Evolutionary conservation across 37 sponge, comb jelly and placozoan genomes (phyloP).

Genomic region (Ephydatia muelleri): DNA sequence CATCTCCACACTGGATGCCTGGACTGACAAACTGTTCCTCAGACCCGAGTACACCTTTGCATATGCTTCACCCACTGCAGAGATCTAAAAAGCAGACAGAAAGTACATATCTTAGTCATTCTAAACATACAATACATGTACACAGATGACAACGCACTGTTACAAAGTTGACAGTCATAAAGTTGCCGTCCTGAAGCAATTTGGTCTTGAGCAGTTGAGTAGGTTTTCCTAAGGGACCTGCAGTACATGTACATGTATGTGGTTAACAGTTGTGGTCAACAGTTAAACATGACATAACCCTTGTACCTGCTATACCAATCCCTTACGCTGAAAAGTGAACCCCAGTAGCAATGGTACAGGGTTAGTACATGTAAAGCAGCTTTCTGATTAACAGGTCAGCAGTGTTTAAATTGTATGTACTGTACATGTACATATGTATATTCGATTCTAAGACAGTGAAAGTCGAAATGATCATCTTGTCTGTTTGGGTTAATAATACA

Average conservation of each 20-base stretch:
- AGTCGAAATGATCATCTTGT: too few relatives aligned
- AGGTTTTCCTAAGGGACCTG: slow-evolving; percentile 33
- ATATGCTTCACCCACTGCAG: slow-evolving; percentile 55
- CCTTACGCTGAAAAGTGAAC: too few relatives aligned
- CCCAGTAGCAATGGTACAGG: too few relatives aligned
- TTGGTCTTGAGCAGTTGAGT: slow-evolving; percentile 52
- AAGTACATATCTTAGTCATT: not conserved
- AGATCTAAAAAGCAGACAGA: slow-evolving; percentile 16
- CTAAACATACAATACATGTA: not conserved
- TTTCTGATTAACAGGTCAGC: too few relatives aligned
- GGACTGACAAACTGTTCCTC: slow-evolving; percentile 56
- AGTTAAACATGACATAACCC: too few relatives aligned
- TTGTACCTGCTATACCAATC: too few relatives aligned
- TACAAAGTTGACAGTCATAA: slow-evolving; percentile 49
- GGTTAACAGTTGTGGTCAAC: not conserved
- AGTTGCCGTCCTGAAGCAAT: slow-evolving; percentile 61
- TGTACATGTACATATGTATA: too few relatives aligned
- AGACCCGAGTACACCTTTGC: slow-evolving; percentile 74
- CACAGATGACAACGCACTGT: not conserved
- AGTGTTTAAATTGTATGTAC: too few relatives aligned
- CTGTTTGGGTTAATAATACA: too few relatives aligned
- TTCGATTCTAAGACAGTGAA: too few relatives aligned
- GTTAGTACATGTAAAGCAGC: too few relatives aligned
- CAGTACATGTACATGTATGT: not conserved
- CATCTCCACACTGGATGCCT: slow-evolving; percentile 54